A percentile compares a stretch with the other conserved stretches of the same genome.
Conservation (phyloP, 2,797 vertebrate genomes). For the Propithecus deckenii region DNA sequence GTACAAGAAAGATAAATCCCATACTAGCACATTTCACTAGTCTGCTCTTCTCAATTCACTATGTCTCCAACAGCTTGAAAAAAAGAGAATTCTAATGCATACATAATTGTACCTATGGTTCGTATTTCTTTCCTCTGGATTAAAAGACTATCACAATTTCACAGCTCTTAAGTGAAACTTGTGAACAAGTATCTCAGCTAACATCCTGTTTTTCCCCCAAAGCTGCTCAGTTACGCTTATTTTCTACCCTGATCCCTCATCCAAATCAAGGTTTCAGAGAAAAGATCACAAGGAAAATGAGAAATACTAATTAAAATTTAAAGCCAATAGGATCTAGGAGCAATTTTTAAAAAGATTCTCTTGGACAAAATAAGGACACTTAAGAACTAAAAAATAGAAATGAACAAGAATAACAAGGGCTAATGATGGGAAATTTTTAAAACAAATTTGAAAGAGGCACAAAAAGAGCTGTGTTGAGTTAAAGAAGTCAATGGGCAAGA, state of each 20-base stretch:
- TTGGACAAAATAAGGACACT: neutral
- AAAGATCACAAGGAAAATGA: neutral
- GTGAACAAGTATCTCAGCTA: neutral
- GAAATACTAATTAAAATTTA: neutral
- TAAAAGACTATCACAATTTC: neutral
- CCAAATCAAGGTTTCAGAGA: neutral
- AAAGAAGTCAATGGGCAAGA: neutral
- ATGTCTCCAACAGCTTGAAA: neutral
- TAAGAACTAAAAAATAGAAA: neutral
- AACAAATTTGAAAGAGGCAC: neutral
- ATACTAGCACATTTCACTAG: neutral
- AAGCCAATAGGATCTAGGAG: neutral
- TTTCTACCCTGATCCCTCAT: neutral
- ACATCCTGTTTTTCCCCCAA: neutral
- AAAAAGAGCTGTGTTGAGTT: neutral
- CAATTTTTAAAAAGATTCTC: neutral
- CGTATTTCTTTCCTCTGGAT: neutral
- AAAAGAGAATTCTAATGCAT: neutral
- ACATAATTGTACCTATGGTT: neutral
- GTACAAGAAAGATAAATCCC: neutral
- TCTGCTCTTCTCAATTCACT: neutral
- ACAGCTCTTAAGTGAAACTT: neutral
- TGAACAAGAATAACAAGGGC: neutral
- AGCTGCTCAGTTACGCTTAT: neutral
- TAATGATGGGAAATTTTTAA: neutral